These are phyloP conservation scores for Acrobasis suavella DNA, from an alignment of 2,888 invertebrate genomes.

Conservation along the genomic window DNA sequence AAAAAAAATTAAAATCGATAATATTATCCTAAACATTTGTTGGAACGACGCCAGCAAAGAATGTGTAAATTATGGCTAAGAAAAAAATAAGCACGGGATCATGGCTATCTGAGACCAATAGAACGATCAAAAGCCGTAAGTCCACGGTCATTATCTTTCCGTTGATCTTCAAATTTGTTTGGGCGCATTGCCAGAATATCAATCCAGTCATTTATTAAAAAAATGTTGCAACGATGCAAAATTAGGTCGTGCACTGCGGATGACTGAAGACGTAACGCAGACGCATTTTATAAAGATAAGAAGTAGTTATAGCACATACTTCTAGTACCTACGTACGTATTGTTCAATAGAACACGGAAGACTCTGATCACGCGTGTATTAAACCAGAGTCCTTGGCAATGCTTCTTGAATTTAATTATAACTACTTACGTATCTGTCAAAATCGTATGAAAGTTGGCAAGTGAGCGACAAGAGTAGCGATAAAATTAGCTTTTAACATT, in stretches of 20 bases:
- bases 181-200: constrained; percentile 59
- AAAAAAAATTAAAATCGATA: constrained; percentile 32
- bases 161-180: constrained; percentile 37
- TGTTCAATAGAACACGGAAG: constrained; percentile 29
- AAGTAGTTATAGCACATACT: neutral
- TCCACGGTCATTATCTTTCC: constrained; percentile 10
- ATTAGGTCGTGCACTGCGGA: constrained; percentile 38
- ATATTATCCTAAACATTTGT: constrained; percentile 22
- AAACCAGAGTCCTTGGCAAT: constrained; percentile 68
- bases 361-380: constrained; percentile 29
- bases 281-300: neutral
- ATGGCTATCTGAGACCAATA: constrained; percentile 21
- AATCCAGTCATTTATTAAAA: constrained; percentile 53
- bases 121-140: constrained; percentile 23
- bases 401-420: constrained; percentile 76
- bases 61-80: constrained; percentile 23
- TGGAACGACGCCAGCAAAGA: constrained; percentile 26
- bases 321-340: neutral
- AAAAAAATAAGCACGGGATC: constrained; percentile 17
- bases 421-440: constrained; percentile 71
- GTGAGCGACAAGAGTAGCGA: constrained; percentile 55
- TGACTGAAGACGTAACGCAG: constrained; percentile 17
- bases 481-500: constrained; percentile 70
- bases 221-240: constrained; percentile 48
- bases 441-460: constrained; percentile 75